phyloP scores from a whole-genome alignment of 2,797 vertebrate genomes.

The Danionella dracula region DNA sequence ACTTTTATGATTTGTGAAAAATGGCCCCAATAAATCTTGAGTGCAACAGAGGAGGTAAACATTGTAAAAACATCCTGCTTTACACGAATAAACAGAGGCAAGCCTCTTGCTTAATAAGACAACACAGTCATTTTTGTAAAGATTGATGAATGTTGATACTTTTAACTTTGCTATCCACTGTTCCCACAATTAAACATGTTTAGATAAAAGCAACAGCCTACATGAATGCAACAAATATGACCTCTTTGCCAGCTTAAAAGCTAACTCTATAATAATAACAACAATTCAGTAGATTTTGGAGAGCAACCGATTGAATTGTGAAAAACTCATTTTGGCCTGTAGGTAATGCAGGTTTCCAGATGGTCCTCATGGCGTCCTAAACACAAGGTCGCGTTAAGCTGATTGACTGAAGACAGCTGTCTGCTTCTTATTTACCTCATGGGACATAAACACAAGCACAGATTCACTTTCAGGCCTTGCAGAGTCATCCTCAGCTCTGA shows the following conservation, averaged over 20 bases:
- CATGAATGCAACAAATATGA: too few relatives aligned
- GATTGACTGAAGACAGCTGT: constrained; percentile 34
- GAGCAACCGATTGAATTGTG: too few relatives aligned
- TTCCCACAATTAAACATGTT: too few relatives aligned
- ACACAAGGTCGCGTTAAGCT: constrained; percentile 32
- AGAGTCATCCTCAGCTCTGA: not conserved
- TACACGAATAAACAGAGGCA: constrained; percentile 13
- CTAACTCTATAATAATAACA: too few relatives aligned
- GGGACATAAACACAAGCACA: constrained; percentile 2
- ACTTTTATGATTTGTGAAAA: constrained; percentile 30
- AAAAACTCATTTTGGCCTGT: not conserved
- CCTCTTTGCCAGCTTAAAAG: too few relatives aligned
- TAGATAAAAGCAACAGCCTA: too few relatives aligned
- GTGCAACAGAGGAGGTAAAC: constrained; percentile 22
- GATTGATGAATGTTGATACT: too few relatives aligned
- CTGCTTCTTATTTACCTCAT: constrained; percentile 28
- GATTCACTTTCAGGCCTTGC: constrained; percentile 6
- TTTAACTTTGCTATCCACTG: too few relatives aligned
- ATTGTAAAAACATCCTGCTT: not conserved
- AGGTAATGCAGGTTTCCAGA: constrained; percentile 19
- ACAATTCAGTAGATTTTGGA: too few relatives aligned
- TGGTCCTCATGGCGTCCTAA: constrained; percentile 19
- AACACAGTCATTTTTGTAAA: not conserved
- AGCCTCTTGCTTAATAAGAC: too few relatives aligned
- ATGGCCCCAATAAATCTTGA: constrained; percentile 16